These are phyloP conservation scores for Apis florea DNA, from an alignment of 1,140 invertebrate species.

Conservation along the genomic window DNA sequence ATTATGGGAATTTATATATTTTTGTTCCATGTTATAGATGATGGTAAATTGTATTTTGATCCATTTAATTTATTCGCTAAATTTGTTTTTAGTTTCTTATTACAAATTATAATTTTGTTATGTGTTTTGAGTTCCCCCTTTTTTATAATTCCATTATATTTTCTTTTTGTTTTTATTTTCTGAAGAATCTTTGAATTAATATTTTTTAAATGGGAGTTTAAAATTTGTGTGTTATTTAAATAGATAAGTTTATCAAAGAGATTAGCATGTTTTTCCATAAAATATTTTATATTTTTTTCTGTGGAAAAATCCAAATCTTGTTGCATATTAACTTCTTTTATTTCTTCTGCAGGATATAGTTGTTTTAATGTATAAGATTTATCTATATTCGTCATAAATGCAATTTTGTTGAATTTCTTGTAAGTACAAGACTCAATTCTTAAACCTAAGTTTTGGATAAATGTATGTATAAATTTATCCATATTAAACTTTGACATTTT, in stretches of 20 bases:
- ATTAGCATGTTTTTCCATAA: constrained; percentile 42
- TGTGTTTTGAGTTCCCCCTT: not conserved
- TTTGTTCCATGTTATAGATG: not conserved
- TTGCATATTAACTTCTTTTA: constrained; percentile 34
- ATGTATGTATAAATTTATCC: constrained; percentile 46
- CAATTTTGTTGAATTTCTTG: constrained; percentile 10
- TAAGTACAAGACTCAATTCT: not conserved
- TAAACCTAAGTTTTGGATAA: constrained; percentile 42
- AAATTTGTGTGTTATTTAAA: constrained; percentile 19
- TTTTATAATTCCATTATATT: constrained; percentile 13
- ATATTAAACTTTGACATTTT: constrained; percentile 20
- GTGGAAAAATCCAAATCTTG: constrained; percentile 49
- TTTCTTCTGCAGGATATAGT: constrained; percentile 35
- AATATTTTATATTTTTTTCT: constrained; percentile 36
- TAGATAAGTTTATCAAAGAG: constrained; percentile 38
- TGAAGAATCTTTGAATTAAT: constrained; percentile 50
- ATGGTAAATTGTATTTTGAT: not conserved
- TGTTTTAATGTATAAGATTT: constrained; percentile 36
- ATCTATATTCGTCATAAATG: constrained; percentile 36
- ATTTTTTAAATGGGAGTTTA: constrained; percentile 36
- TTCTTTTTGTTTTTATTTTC: constrained; percentile 30
- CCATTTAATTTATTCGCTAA: not conserved
- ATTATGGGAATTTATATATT: not conserved
- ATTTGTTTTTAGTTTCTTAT: not conserved
- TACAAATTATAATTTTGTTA: constrained; percentile 7